phyloP scores from a whole-genome alignment of 2,888 invertebrate genomes.

The Agriopis marginaria region DNA sequence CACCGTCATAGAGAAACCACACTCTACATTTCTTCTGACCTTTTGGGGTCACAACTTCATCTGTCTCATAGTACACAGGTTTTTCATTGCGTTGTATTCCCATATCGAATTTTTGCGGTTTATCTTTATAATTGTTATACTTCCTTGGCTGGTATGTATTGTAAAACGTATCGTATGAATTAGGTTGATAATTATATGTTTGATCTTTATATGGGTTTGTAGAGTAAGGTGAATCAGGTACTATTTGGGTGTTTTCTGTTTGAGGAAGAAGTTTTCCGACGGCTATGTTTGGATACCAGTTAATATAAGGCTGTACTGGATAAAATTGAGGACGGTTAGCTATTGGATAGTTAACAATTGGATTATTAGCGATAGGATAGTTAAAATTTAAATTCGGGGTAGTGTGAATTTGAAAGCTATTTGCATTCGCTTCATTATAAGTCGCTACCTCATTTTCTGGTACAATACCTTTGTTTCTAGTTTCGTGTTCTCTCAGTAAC shows the following conservation, averaged over 20 bases:
- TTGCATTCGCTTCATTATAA: constrained; percentile 26
- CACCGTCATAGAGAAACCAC: constrained; percentile 72
- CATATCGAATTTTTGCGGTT: constrained; percentile 41
- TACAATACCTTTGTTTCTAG: constrained; percentile 34
- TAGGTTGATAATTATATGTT: constrained; percentile 14
- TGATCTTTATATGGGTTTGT: constrained; percentile 17
- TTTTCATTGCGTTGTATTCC: constrained; percentile 38
- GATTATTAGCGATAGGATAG: constrained; percentile 14
- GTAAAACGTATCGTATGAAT: constrained; percentile 14
- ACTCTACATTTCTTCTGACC: constrained; percentile 65
- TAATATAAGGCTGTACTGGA: constrained; percentile 28
- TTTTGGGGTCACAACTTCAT: constrained; percentile 53
- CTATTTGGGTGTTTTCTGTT: constrained; percentile 10
- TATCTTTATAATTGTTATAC: constrained; percentile 34
- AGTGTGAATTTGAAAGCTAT: constrained; percentile 31
- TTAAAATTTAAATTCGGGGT: constrained; percentile 20
- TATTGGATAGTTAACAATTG: constrained; percentile 18
- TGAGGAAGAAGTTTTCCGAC: constrained; percentile 38
- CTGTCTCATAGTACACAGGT: constrained; percentile 59
- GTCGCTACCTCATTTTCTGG: constrained; percentile 24
- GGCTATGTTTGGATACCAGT: constrained; percentile 39
- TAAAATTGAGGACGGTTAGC: constrained; percentile 15
- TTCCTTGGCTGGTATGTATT: constrained; percentile 36
- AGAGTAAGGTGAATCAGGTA: background rate
- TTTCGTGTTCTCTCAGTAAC: constrained; percentile 38